phyloP scores from a whole-genome alignment of 2,888 invertebrate species.

The Megamerina dolium region DNA sequence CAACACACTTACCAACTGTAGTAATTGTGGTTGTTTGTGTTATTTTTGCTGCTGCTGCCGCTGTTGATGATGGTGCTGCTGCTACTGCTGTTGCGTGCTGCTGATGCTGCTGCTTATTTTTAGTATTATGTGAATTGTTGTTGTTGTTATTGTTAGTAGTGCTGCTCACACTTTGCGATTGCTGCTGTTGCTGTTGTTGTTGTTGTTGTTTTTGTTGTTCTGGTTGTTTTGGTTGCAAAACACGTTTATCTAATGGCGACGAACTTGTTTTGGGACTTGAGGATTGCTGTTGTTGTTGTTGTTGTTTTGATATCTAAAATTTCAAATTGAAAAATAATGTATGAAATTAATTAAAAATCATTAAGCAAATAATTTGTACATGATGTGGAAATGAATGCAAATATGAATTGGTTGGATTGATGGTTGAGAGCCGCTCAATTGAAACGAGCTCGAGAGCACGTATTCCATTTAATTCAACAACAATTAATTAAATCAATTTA shows the following conservation, averaged over 20 bases:
- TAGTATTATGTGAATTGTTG: slow-evolving; percentile 19
- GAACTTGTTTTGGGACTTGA: slow-evolving; percentile 45
- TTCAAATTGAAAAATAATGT: slow-evolving; percentile 17
- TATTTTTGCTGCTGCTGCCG: slow-evolving; percentile 12
- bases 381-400: no score
- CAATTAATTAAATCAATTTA: no score
- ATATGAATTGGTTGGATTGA: no score
- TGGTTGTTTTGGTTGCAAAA: slow-evolving; percentile 60
- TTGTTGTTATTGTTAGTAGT: slow-evolving; percentile 16
- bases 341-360: no score
- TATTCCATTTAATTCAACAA: no score
- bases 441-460: no score
- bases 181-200: slow-evolving; percentile 20
- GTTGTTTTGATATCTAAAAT: slow-evolving; percentile 47
- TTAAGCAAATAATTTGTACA: no score
- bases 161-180: slow-evolving; percentile 33
- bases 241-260: slow-evolving; percentile 58
- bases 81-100: slow-evolving; percentile 20
- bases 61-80: slow-evolving; percentile 29
- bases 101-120: slow-evolving; percentile 21
- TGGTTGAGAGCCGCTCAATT: no score
- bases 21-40: slow-evolving; percentile 19
- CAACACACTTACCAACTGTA: slow-evolving; percentile 1
- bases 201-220: slow-evolving; percentile 34
- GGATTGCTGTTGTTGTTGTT: no score